Conservation (phyloP, 2,888 invertebrate genomes). For the Rhyacophila evoluta region DNA sequence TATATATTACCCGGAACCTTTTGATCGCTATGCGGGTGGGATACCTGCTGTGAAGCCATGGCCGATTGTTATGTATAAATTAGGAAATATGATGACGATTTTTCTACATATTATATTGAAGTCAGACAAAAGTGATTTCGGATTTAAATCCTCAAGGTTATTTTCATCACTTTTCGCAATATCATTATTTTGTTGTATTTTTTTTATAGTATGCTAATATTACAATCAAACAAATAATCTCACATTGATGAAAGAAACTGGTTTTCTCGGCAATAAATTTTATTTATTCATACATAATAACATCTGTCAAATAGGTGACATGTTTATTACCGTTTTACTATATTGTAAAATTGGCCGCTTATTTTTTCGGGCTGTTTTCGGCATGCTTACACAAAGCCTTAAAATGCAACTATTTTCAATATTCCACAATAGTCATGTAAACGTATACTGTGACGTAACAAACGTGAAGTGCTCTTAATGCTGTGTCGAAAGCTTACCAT, state of each 20-base stretch:
- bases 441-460: no score
- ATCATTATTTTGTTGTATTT: background rate
- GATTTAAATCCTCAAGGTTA: background rate
- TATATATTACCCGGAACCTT: no score
- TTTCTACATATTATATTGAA: no score
- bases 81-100: no score
- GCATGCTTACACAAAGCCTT: background rate
- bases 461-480: no score
- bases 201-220: background rate
- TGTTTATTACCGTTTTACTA: background rate
- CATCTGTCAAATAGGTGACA: background rate
- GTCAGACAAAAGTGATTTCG: background rate
- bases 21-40: no score
- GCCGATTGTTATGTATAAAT: no score
- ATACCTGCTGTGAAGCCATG: no score
- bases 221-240: background rate
- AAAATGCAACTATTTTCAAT: no score
- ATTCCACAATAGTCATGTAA: no score
- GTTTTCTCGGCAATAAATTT: background rate
- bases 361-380: background rate
- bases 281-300: background rate
- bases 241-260: background rate
- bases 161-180: background rate
- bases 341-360: background rate
- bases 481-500: no score